Evolutionary conservation across 2,888 invertebrate species (phyloP), one percentile per base, ranked within the genome.

Genomic region (Mimas tiliae): DNA sequence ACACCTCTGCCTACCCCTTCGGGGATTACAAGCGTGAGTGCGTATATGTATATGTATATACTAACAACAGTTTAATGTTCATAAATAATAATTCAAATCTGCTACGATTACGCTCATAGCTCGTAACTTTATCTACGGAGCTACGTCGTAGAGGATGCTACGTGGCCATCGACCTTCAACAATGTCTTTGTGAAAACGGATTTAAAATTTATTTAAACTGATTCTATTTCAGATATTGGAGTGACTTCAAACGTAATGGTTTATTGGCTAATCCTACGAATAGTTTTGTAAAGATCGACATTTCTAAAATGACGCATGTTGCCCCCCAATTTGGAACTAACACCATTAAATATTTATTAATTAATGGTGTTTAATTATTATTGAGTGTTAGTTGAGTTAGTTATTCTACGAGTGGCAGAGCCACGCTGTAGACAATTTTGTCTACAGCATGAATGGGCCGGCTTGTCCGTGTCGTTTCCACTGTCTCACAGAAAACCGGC

Each of bases 171-270:
- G 65, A 51, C 65, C 62, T 19, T 27, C 9, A 11, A 42, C 58
- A 8, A 38, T 38, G 42, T 58, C 58, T 42, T 42, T 58, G 58
- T 58, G 58, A 58, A 55, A 58, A 38, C 16, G 16, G n/a, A 58
- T 58, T 42, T 42, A 70, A 72, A 76, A 75, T 74, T 72, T 75
- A 74, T 76, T 76, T 76, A 72, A 75, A 74, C 74, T 71, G 42
- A 58, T 58, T 42, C 58, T 58, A 42, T 58, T 58, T 58, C 19
- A 58, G 58, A 58, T 58, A 58, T 42, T 58, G 19, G 19, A 58
- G 9, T 58, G 42, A 58, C 19, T 42, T 58, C 11, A 42, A 19
- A 12, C 19, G 58, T 42, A 3, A 42, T 38, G 19, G 16, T 42
- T 58, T 19, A 58, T 58, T 58, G 12, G 38, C 45, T 45, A 45